These are phyloP conservation scores for Macrophya annulata DNA, from an alignment of 2,888 invertebrate genomes.

Conservation along the genomic window DNA sequence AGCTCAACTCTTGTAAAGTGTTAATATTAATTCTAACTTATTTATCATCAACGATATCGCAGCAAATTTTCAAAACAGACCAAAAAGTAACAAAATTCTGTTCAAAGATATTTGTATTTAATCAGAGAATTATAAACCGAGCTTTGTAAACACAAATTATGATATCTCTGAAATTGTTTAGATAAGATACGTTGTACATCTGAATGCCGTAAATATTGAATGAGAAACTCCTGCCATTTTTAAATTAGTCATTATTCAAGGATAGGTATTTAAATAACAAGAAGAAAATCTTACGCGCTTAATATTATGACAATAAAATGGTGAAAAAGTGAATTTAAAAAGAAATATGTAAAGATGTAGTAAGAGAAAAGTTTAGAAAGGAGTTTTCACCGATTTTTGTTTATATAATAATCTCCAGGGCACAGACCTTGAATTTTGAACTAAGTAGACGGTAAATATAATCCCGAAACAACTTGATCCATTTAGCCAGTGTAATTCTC, in stretches of 20 bases:
- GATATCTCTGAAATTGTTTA: neutral
- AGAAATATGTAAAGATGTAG: neutral
- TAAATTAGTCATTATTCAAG: neutral
- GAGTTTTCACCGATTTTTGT: neutral
- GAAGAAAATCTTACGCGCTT: neutral
- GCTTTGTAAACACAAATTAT: neutral
- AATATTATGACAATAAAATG: neutral
- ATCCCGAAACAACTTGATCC: conserved; percentile 49
- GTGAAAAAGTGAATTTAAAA: neutral
- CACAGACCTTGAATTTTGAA: conserved; percentile 57
- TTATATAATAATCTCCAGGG: neutral
- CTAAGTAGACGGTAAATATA: conserved; percentile 49
- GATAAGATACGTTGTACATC: neutral
- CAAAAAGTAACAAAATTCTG: too few species aligned
- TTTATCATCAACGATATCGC: neutral
- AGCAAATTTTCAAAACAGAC: too few species aligned
- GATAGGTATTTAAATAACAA: neutral
- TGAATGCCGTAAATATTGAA: neutral
- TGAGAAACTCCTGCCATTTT: neutral
- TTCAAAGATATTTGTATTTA: neutral
- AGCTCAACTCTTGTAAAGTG: neutral
- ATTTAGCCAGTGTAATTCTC: conserved; percentile 19
- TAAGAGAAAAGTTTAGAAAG: neutral
- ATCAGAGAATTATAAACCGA: neutral
- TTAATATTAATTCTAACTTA: neutral